Evolutionary conservation across 2,888 invertebrate species (phyloP), one percentile per base, ranked within the genome.

Genomic region (Teleiodes luculella): DNA sequence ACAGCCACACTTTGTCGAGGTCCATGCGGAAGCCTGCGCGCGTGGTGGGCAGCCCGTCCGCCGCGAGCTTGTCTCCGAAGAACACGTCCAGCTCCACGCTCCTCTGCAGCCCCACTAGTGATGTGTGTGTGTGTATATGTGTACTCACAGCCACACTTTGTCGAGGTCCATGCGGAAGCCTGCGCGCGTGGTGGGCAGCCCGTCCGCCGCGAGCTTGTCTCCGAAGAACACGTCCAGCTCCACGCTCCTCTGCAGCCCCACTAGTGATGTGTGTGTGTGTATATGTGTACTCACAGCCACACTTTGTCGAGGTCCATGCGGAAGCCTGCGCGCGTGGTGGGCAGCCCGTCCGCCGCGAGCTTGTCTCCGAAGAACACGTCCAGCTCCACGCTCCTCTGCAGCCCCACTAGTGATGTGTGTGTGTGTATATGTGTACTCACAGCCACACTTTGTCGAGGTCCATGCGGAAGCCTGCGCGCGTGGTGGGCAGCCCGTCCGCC

Each of bases 381-480:
- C n/a, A n/a, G n/a, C n/a, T n/a, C n/a, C n/a, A n/a, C n/a, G n/a
- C n/a, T n/a, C n/a, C n/a, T n/a, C n/a, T n/a, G n/a, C n/a, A n/a
- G n/a, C n/a, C n/a, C n/a, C n/a, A n/a, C n/a, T n/a, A n/a, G n/a
- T n/a, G n/a, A n/a, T n/a, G n/a, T n/a, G n/a, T n/a, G n/a, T n/a
- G n/a, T n/a, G n/a, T 39, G 37, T 11, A 39, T 5, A 5, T 33
- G 33, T 4, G n/a, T n/a, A 81, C 86, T 83, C 58, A 90, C 90
- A 80, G 86, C 90, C 90, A 90, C 59, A 88, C 76, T 33, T 71
- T 74, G 54, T 90, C 90, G 11, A 90, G 69, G 50, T 90, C 88
- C 85, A 90, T 85, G 52, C 80, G 76, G 60, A 90, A 90, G 0
- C 90, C 90, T 1, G 86, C 86, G n/a, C 86, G 72, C 1, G 79